phyloP scores from a whole-genome alignment of 2,888 invertebrate genomes.

The Dexiosoma caninum region DNA sequence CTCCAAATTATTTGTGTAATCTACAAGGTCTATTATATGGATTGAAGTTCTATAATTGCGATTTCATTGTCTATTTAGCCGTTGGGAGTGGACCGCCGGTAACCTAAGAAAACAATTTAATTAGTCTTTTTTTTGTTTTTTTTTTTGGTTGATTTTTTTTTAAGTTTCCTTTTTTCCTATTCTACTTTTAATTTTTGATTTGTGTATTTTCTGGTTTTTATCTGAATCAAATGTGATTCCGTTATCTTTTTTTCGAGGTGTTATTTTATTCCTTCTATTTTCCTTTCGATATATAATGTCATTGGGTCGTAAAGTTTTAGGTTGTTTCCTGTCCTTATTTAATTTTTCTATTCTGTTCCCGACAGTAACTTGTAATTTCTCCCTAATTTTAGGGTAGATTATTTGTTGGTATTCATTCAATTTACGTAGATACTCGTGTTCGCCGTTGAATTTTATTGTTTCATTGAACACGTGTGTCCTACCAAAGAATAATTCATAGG shows the following conservation, averaged over 20 bases:
- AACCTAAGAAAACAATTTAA: too few species aligned
- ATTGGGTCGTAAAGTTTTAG: not conserved
- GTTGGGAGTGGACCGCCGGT: too few species aligned
- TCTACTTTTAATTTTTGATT: slow-evolving; percentile 44
- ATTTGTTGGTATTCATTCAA: slow-evolving; percentile 11
- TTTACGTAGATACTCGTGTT: slow-evolving; percentile 17
- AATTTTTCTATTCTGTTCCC: slow-evolving; percentile 33
- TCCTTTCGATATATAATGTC: slow-evolving; percentile 39
- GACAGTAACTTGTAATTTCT: slow-evolving; percentile 6
- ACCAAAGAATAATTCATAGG: slow-evolving; percentile 32
- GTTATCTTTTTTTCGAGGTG: slow-evolving; percentile 8
- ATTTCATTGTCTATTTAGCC: not conserved
- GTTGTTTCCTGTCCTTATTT: slow-evolving; percentile 38
- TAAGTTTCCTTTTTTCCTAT: too few species aligned
- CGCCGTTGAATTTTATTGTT: not conserved
- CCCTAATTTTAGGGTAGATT: slow-evolving; percentile 43
- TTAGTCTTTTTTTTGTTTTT: too few species aligned
- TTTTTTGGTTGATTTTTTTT: too few species aligned
- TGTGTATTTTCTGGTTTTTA: slow-evolving; percentile 57
- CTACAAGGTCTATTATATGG: slow-evolving; percentile 13
- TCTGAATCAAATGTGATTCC: slow-evolving; percentile 39
- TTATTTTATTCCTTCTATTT: slow-evolving; percentile 28
- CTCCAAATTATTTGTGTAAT: not conserved
- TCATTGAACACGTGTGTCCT: slow-evolving; percentile 48
- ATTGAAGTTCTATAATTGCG: not conserved